These are phyloP conservation scores for Melolontha melolontha DNA, from an alignment of 2,888 invertebrate species.

Conservation along the genomic window DNA sequence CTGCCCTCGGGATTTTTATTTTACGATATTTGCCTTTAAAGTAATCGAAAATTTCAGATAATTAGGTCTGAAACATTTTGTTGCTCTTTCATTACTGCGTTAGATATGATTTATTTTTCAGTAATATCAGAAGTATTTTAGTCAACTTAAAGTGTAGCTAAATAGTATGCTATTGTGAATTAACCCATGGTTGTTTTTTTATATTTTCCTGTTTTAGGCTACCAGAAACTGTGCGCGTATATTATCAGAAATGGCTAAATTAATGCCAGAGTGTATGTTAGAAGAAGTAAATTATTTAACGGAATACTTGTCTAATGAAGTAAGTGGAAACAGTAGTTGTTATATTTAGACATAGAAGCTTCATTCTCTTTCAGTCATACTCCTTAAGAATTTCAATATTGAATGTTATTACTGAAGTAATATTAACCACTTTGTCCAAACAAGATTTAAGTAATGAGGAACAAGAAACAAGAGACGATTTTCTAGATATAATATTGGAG, in stretches of 20 bases:
- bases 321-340: slow-evolving; percentile 46
- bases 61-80: no score
- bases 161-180: neutral
- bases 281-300: slow-evolving; percentile 61
- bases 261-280: slow-evolving; percentile 62
- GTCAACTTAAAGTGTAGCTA: neutral
- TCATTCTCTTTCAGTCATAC: slow-evolving; percentile 68
- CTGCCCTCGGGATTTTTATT: no score
- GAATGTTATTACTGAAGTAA: slow-evolving; percentile 84
- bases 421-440: slow-evolving; percentile 78
- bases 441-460: slow-evolving; percentile 78
- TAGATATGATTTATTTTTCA: no score
- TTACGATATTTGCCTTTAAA: no score
- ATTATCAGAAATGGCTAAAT: slow-evolving; percentile 59
- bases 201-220: slow-evolving; percentile 50
- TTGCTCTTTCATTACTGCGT: no score
- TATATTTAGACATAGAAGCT: neutral
- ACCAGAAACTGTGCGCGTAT: slow-evolving; percentile 57
- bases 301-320: slow-evolving; percentile 59
- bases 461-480: slow-evolving; percentile 64
- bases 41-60: no score
- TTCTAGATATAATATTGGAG: slow-evolving; percentile 79
- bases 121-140: no score
- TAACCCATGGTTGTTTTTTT: neutral
- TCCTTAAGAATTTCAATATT: slow-evolving; percentile 84